A percentile compares a stretch with the other conserved stretches of the same genome.
These are phyloP conservation scores for Plumapathes pennacea DNA, from an alignment of 92 coral and sea anemone genomes.

Conservation along the genomic window DNA sequence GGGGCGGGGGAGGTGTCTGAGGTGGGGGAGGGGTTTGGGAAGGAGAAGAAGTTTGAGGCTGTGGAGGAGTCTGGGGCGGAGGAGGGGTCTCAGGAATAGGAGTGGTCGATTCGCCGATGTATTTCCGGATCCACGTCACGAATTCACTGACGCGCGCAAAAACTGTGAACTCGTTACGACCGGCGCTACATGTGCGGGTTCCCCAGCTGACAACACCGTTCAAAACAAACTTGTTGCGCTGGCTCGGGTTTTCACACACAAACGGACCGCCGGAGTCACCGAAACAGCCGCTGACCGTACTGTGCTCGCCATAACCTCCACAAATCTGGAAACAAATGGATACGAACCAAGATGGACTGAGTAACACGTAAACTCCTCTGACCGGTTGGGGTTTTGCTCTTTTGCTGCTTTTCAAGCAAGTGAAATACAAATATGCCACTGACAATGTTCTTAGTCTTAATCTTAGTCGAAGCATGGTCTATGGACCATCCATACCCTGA, in stretches of 20 bases:
- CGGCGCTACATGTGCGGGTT: conserved; percentile 74
- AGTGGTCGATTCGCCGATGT: conserved; percentile 38
- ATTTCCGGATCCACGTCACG: conserved; percentile 56
- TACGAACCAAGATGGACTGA: neutral
- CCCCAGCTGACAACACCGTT: conserved; percentile 88
- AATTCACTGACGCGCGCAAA: conserved; percentile 74
- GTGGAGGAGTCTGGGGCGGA: conserved; percentile 25
- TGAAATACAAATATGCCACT: too few relatives aligned
- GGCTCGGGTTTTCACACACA: conserved; percentile 40
- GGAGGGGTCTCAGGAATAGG: conserved; percentile 7
- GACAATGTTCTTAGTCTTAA: too few relatives aligned
- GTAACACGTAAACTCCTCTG: too few relatives aligned
- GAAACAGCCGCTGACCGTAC: conserved; percentile 75
- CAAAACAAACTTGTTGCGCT: conserved; percentile 34
- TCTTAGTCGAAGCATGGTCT: too few relatives aligned
- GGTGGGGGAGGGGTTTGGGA: conserved; percentile 35
- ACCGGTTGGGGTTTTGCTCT: too few relatives aligned
- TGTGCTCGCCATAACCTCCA: conserved; percentile 71
- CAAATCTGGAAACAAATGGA: conserved; percentile 37
- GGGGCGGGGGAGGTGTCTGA: conserved; percentile 20
- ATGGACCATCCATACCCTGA: too few relatives aligned
- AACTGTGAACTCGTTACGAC: conserved; percentile 70
- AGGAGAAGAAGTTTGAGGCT: conserved; percentile 17
- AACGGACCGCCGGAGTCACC: conserved; percentile 89
- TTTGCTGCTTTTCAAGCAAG: too few relatives aligned